A percentile compares a stretch with the other conserved stretches of the same genome.
These are phyloP conservation scores for Agrotis exclamationis DNA, from an alignment of 2,888 invertebrate species.

Conservation along the genomic window DNA sequence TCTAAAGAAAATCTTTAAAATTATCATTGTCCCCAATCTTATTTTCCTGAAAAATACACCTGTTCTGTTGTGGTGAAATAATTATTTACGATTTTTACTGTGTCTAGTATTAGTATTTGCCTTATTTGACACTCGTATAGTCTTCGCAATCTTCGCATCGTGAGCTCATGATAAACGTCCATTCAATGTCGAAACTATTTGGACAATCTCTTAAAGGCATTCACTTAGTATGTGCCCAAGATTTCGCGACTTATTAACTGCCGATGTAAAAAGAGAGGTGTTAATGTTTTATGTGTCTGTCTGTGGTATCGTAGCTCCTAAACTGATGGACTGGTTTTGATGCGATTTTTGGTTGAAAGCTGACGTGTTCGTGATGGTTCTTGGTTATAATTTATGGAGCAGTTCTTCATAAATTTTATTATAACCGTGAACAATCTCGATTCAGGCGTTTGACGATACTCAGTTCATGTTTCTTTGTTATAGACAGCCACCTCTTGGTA, in stretches of 20 bases:
- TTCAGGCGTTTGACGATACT: no score
- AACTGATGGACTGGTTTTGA: no score
- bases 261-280: no score
- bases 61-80: background rate
- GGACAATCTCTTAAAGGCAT: background rate
- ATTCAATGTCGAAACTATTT: background rate
- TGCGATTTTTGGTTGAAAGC: no score
- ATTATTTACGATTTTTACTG: background rate
- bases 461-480: conserved; percentile 11
- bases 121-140: background rate
- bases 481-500: conserved; percentile 95
- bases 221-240: background rate
- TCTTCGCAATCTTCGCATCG: background rate
- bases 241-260: background rate
- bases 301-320: no score
- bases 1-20: no score
- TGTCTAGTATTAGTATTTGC: background rate
- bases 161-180: background rate
- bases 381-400: no score
- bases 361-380: no score
- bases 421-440: no score
- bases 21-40: background rate
- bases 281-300: no score
- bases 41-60: background rate
- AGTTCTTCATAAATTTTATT: no score